Evolutionary conservation across 2,888 invertebrate genomes (phyloP).

Genomic region (Steinernema hermaphroditum): DNA sequence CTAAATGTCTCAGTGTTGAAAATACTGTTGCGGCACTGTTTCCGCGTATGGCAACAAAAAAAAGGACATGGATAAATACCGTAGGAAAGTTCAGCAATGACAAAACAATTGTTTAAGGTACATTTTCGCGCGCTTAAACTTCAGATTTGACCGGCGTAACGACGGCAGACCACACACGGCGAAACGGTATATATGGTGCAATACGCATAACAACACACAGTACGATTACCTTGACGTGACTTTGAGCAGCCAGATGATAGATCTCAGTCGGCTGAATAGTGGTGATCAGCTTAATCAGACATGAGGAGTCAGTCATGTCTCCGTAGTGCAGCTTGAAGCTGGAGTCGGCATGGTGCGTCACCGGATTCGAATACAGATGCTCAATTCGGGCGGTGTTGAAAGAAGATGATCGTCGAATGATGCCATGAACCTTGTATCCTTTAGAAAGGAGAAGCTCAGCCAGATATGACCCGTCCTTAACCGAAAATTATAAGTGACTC

Average conservation of each 20-base stretch:
- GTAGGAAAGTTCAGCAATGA: too few species aligned
- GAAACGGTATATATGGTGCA: background rate
- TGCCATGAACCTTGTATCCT: constrained; percentile 88
- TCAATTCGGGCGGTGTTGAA: constrained; percentile 96
- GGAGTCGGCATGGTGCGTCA: constrained; percentile 75
- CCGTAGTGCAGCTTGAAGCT: constrained; percentile 93
- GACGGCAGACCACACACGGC: background rate
- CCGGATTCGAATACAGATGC: constrained; percentile 88
- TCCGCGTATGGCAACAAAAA: too few species aligned
- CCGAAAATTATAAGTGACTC: constrained; percentile 38
- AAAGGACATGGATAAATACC: too few species aligned
- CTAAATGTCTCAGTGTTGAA: too few species aligned
- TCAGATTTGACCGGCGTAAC: background rate
- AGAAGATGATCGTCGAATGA: constrained; percentile 76
- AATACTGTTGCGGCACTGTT: too few species aligned
- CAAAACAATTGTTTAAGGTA: too few species aligned
- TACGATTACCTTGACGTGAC: constrained; percentile 89
- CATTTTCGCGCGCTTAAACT: background rate
- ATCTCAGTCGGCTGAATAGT: constrained; percentile 84
- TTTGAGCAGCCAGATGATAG: constrained; percentile 97
- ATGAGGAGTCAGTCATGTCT: constrained; percentile 96
- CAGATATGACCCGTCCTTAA: constrained; percentile 93
- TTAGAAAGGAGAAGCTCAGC: constrained; percentile 89
- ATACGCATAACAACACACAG: background rate
- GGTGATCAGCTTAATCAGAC: constrained; percentile 83